Base-by-base conservation (phyloP, 2,113 vertebrate species). In the Scomber scombrus region DNA sequence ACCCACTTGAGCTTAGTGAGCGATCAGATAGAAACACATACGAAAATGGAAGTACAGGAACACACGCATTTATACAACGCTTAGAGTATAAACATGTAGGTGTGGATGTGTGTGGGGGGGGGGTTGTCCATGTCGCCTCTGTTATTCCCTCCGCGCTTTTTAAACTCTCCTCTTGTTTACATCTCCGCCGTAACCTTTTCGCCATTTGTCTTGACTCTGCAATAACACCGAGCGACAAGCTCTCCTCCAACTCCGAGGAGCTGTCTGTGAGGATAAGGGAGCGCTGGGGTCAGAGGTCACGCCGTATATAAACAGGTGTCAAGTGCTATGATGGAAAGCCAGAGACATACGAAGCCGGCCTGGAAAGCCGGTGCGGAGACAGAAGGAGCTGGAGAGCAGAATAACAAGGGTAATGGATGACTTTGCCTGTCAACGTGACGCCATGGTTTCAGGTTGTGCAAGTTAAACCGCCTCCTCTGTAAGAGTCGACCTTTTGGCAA, bases 251-350 rank as follows among this genome's bases (percentile, higher is more conserved):
- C 54, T 54, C 3, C 2, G 9, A 19, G 75, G 54, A 10, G 18
- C n/a, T 21, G 52, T 64, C 72, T 79, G 69, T 47, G 72, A 69
- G 56, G 64, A 23, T 5, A 11, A 8, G 79, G 67, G 60, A 47
- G 47, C 11, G 11, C 0, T 15, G 57, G 46, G 90, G 85, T 88
- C 76, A 79, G 73, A 83, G 89, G 79, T 85, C 49, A 52, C 9
- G 16, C 15, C 3, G 12, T 74, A 65, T 90, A 86, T 90, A 86
- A 92, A 91, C 90, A 86, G 80, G 74, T 88, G 89, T 90, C 88
- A 90, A 85, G 81, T 82, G 66, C 23, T 34, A 60, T 86, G 85
- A 91, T 89, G 79, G 77, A 91, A 31, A 81, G 75, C 69, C n/a
- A 2, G 63, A 70, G 85, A 85, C 82, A 90, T 12, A 5, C 66